Evolutionary conservation across 2,113 vertebrate species (phyloP).

Genomic region (Indicator indicator): DNA sequence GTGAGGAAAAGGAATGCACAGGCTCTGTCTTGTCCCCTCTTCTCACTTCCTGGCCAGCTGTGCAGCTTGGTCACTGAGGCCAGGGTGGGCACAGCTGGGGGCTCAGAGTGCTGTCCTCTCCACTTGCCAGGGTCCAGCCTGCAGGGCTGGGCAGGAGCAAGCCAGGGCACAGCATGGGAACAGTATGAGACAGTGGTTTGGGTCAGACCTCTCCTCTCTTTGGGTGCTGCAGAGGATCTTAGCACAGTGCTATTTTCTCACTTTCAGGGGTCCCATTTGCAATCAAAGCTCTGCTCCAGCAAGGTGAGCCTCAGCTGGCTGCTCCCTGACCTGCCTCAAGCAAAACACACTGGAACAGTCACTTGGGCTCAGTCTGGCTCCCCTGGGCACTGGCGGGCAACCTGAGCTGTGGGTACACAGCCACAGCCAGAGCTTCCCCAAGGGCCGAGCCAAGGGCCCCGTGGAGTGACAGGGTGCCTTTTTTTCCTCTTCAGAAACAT

Average conservation of each 20-base stretch:
- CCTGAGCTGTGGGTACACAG: neutral
- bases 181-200: accelerated
- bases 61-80: neutral
- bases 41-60: neutral
- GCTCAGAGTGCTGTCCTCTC: neutral
- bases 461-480: neutral
- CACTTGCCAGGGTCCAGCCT: neutral
- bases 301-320: neutral
- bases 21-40: neutral
- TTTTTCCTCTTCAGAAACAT: neutral
- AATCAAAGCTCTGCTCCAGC: neutral
- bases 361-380: neutral
- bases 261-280: neutral
- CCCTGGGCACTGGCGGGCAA: neutral
- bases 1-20: neutral
- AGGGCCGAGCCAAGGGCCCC: neutral
- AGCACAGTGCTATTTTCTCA: neutral
- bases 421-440: neutral
- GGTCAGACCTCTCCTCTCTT: neutral
- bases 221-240: neutral
- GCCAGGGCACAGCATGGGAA: neutral
- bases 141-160: neutral
- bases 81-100: accelerated
- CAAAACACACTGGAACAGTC: neutral
- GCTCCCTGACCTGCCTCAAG: neutral